Conservation (phyloP, 2,113 vertebrate genomes). For the Rhagologus leucostigma region DNA sequence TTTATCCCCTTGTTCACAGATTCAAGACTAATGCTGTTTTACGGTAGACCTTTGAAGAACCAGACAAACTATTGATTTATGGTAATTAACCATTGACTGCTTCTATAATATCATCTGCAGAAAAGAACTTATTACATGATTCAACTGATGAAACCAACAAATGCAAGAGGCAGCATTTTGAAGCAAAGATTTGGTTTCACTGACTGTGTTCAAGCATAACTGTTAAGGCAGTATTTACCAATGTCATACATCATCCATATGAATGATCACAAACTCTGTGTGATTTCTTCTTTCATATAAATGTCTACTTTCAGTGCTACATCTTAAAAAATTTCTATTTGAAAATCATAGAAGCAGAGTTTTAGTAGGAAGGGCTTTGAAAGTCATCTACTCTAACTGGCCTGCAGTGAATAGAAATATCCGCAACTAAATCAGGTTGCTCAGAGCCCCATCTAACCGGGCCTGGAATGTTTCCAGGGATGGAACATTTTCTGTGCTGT, state of each 20-base stretch:
- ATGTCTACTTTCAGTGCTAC: not conserved
- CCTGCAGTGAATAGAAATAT: not conserved
- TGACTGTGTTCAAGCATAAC: constrained; percentile 16
- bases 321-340: not conserved
- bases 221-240: constrained; percentile 5
- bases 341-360: not conserved
- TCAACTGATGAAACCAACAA: constrained; percentile 15
- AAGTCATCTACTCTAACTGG: not conserved
- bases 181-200: not conserved
- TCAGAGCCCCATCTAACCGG: not conserved
- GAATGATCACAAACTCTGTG: not conserved
- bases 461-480: not conserved
- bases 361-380: not conserved
- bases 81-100: not conserved
- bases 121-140: constrained; percentile 28
- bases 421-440: not conserved
- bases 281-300: not conserved
- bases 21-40: not conserved
- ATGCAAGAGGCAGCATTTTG: constrained; percentile 10
- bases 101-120: constrained; percentile 1
- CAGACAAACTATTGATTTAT: constrained; percentile 50
- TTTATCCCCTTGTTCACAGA: not conserved
- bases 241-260: not conserved
- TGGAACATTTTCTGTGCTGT: not conserved
- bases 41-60: not conserved